A percentile compares a stretch with the other conserved stretches of the same genome.
These are phyloP conservation scores for Neria commutata DNA, from an alignment of 2,888 invertebrate species.

Conservation along the genomic window DNA sequence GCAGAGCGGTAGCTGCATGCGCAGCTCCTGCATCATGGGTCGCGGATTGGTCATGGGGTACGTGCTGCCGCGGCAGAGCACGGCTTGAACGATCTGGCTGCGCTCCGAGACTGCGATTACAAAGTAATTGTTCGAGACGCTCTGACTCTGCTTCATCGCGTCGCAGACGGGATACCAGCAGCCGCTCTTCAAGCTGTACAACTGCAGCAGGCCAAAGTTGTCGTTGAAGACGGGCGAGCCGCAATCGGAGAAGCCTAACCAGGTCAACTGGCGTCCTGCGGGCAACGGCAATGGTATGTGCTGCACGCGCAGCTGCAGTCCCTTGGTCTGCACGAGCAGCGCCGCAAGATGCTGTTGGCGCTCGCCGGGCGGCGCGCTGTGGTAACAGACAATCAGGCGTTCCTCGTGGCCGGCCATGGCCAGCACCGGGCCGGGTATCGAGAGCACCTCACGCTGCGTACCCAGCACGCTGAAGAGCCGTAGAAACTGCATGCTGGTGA, in stretches of 20 bases:
- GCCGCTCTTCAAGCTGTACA: slow-evolving; percentile 72
- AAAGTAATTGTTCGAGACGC: slow-evolving; percentile 76
- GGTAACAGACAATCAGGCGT: slow-evolving; percentile 71
- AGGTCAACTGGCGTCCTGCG: slow-evolving; percentile 69
- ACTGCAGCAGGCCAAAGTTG: slow-evolving; percentile 74
- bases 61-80: slow-evolving; percentile 85
- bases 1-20: slow-evolving; percentile 78
- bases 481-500: slow-evolving; percentile 75
- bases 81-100: slow-evolving; percentile 77
- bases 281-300: slow-evolving; percentile 71
- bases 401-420: slow-evolving; percentile 69
- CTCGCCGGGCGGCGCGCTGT: slow-evolving; percentile 64
- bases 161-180: slow-evolving; percentile 85
- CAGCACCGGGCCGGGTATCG: slow-evolving; percentile 76
- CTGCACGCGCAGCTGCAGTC: slow-evolving; percentile 63
- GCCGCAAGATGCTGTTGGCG: slow-evolving; percentile 66
- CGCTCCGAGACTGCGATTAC: slow-evolving; percentile 79
- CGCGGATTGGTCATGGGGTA: slow-evolving; percentile 88
- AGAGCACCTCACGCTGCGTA: slow-evolving; percentile 78
- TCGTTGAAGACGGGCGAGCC: slow-evolving; percentile 82
- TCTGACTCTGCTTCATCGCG: slow-evolving; percentile 71
- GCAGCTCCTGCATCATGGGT: slow-evolving; percentile 79
- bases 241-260: slow-evolving; percentile 82
- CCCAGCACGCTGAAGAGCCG: slow-evolving; percentile 87
- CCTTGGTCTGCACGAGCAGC: slow-evolving; percentile 64